A percentile compares a stretch with the other conserved stretches of the same genome.
These are phyloP conservation scores for Drosophila equinoxialis DNA, from an alignment of 1,140 invertebrate genomes.

Conservation along the genomic window DNA sequence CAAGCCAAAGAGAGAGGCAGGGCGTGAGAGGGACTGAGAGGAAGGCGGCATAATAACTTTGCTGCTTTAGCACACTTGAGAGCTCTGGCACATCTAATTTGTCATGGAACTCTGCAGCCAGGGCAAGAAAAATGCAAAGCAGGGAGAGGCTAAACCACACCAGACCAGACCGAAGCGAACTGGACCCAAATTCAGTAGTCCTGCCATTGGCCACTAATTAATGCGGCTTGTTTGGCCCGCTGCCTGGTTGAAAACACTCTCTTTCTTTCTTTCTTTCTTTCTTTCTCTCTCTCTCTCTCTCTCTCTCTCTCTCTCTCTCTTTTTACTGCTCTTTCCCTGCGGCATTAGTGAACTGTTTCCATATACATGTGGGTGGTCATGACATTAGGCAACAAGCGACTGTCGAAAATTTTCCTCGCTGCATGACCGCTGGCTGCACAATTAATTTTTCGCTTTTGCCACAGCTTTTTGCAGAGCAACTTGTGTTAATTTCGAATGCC, in stretches of 20 bases:
- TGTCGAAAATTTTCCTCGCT: conserved; percentile 47
- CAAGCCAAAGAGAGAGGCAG: not conserved
- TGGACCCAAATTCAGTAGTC: conserved; percentile 16
- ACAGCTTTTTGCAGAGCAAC: conserved; percentile 23
- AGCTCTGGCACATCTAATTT: conserved; percentile 68
- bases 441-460: conserved; percentile 56
- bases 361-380: not conserved
- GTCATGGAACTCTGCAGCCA: conserved; percentile 52
- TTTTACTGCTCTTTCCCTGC: not conserved
- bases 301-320: conserved; percentile 37
- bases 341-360: conserved; percentile 48
- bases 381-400: conserved; percentile 42
- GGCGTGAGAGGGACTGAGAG: not conserved
- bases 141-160: not conserved
- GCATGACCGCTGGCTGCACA: conserved; percentile 51
- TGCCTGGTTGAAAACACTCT: conserved; percentile 38
- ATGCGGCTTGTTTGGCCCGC: conserved; percentile 71
- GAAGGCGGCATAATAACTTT: conserved; percentile 63
- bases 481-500: conserved; percentile 36
- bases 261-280: conserved; percentile 33
- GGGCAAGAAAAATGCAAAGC: conserved; percentile 49
- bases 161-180: not conserved
- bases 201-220: conserved; percentile 75
- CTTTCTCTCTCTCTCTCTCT: conserved; percentile 30
- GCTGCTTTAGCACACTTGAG: conserved; percentile 57